These are phyloP conservation scores for Mirounga angustirostris DNA, from an alignment of 2,113 vertebrate species.

Conservation along the genomic window DNA sequence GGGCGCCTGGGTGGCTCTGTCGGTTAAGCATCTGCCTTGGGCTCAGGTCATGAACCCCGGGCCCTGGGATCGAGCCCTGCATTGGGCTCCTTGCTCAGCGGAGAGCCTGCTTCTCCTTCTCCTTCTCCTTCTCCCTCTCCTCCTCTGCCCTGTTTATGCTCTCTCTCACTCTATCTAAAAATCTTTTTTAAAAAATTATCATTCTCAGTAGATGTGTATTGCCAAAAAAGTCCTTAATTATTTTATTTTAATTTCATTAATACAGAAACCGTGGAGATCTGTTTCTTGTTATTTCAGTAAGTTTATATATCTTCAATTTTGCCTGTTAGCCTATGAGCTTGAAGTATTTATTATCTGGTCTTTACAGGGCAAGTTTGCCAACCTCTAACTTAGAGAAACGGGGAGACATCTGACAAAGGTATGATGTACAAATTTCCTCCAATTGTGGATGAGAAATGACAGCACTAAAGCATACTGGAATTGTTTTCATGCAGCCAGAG, in stretches of 20 bases:
- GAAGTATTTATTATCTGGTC: constrained; percentile 6
- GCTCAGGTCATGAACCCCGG: neutral
- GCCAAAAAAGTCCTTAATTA: neutral
- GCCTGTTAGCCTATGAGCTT: neutral
- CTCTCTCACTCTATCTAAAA: neutral
- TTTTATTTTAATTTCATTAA: constrained; percentile 30
- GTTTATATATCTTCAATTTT: neutral
- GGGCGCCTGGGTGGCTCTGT: neutral
- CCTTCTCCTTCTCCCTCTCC: neutral
- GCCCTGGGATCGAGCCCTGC: neutral
- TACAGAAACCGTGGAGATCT: neutral
- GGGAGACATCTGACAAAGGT: neutral
- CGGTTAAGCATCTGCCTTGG: neutral
- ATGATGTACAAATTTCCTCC: neutral
- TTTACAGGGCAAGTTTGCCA: constrained; percentile 27
- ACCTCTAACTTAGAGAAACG: neutral
- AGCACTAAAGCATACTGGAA: neutral
- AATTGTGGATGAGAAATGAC: neutral
- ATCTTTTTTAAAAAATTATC: neutral
- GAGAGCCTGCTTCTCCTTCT: neutral
- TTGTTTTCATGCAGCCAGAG: neutral
- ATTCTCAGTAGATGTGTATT: neutral
- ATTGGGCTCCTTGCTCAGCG: neutral
- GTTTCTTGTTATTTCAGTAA: neutral
- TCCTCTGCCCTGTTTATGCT: neutral